Percentiles rank a stretch among this genome's conserved stretches.
These are phyloP conservation scores for Sebastes fasciatus DNA, from an alignment of 2,113 vertebrate species.

Conservation along the genomic window DNA sequence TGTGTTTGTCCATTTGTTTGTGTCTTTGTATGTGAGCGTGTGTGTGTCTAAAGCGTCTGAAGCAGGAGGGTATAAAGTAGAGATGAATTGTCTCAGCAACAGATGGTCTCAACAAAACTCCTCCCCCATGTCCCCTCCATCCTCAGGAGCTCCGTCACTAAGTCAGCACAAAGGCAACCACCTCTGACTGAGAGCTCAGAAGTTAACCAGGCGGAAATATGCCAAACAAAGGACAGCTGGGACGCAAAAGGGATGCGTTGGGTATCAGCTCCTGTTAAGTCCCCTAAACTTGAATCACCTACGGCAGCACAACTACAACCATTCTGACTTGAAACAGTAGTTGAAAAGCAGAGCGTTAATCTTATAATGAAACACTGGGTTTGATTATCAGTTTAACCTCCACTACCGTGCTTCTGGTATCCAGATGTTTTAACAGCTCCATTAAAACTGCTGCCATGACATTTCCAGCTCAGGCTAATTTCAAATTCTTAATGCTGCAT, in stretches of 20 bases:
- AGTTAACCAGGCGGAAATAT: conserved; percentile 82
- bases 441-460: conserved; percentile 28
- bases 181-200: conserved; percentile 70
- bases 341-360: conserved; percentile 6
- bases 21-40: conserved; percentile 15
- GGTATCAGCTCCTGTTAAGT: conserved; percentile 43
- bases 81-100: conserved; percentile 75
- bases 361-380: conserved; percentile 6
- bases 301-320: conserved; percentile 31
- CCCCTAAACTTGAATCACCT: conserved; percentile 35
- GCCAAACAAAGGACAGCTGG: conserved; percentile 83
- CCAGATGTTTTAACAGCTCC: conserved; percentile 52
- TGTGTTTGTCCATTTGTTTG: conserved; percentile 35
- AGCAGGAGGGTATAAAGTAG: conserved; percentile 43
- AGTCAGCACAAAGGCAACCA: conserved; percentile 71
- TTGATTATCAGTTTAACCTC: conserved; percentile 11
- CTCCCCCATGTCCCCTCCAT: conserved; percentile 64
- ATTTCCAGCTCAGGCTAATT: conserved; percentile 35
- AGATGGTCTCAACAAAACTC: conserved; percentile 77
- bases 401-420: background rate
- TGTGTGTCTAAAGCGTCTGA: conserved; percentile 43
- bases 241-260: conserved; percentile 50
- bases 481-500: conserved; percentile 38
- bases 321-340: conserved; percentile 8
- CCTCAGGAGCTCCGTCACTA: conserved; percentile 68